Base-by-base conservation (phyloP, 37 sponge, comb jelly and placozoan genomes). In the Chondrilla cf. caribensis region DNA sequence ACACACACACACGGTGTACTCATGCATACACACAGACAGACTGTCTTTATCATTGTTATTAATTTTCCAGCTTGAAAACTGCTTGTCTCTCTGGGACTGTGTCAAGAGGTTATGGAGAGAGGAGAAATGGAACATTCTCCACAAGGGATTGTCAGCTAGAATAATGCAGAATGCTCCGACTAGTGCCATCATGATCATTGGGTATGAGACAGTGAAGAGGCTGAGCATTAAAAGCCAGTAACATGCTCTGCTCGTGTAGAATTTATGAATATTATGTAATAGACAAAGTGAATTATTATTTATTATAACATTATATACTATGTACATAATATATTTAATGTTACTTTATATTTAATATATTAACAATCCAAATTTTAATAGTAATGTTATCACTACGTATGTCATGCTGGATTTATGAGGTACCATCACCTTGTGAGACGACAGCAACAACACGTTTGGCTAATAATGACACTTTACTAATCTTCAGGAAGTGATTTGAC, bases 161-260 rank as follows among this genome's bases (percentile, higher is more conserved):
- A 39, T 92, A 14, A 65, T 90, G 62, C 80, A 89, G 33, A 80
- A 79, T 38, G 79, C 82, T 0, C 95, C 97, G 8, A 79, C 83
- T n/a, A 86, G 93, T 77, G 86, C 80, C 15, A 60, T 96, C 42
- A 85, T 94, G 33, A 85, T 99, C 25, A 38, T 85, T 25, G 84
- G 87, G 31, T 99, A 99, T 65, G 99, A 99, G 83, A 84, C 79
- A 58, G 90, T 99, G 29, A 99, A 99, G 88, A 86, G 90, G 54
- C 60, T 94, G 18, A 86, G 93, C 66, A 38, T 79, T 36, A 92
- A 79, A 15, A 29, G 64, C 29, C 22, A 62, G 64, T n/a, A 9
- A 62, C 15, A 19, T 28, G 15, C 64, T 62, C 6, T 62, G 6
- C 51, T 47, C 51, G n/a, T n/a, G n/a, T n/a, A n/a, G n/a, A n/a